These are phyloP conservation scores for Drosophila bocqueti DNA, from an alignment of 1,140 invertebrate genomes.

Conservation along the genomic window DNA sequence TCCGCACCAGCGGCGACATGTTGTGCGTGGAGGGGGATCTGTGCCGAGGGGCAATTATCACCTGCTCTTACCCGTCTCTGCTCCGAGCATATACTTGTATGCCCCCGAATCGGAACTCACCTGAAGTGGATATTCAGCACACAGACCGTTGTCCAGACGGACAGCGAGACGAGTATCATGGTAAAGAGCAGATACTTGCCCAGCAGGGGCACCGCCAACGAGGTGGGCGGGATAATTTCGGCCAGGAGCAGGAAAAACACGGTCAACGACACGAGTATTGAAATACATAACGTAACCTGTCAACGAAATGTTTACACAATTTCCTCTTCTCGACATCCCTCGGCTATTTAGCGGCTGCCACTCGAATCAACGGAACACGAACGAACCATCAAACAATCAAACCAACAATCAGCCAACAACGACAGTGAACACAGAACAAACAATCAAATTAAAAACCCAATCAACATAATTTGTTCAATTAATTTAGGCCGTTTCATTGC, in stretches of 20 bases:
- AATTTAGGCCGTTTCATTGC: constrained; percentile 50
- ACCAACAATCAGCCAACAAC: constrained; percentile 59
- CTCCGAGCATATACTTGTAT: not conserved
- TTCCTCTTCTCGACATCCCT: constrained; percentile 46
- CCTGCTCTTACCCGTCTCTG: constrained; percentile 3
- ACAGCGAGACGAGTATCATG: constrained; percentile 98
- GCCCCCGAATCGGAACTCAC: constrained; percentile 87
- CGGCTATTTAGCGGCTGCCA: constrained; percentile 5
- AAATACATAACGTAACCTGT: constrained; percentile 96
- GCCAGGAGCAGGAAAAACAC: constrained; percentile 99
- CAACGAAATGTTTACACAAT: constrained; percentile 83
- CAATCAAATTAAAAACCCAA: constrained; percentile 49
- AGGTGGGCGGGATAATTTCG: constrained; percentile 99
- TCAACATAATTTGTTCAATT: constrained; percentile 49
- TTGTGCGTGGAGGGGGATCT: constrained; percentile 98
- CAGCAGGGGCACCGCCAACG: constrained; percentile 97
- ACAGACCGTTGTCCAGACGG: constrained; percentile 98
- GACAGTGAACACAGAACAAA: constrained; percentile 61
- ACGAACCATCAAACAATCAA: constrained; percentile 46
- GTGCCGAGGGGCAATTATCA: constrained; percentile 33
- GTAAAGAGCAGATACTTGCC: constrained; percentile 98
- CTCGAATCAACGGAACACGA: constrained; percentile 19
- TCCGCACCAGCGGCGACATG: constrained; percentile 95
- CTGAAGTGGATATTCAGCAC: constrained; percentile 99
- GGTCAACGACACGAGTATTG: constrained; percentile 98